Percentiles rank a stretch among this genome's conserved stretches.
Evolutionary conservation across 2,888 invertebrate species (phyloP).

Genomic region (Charanyca ferruginea): DNA sequence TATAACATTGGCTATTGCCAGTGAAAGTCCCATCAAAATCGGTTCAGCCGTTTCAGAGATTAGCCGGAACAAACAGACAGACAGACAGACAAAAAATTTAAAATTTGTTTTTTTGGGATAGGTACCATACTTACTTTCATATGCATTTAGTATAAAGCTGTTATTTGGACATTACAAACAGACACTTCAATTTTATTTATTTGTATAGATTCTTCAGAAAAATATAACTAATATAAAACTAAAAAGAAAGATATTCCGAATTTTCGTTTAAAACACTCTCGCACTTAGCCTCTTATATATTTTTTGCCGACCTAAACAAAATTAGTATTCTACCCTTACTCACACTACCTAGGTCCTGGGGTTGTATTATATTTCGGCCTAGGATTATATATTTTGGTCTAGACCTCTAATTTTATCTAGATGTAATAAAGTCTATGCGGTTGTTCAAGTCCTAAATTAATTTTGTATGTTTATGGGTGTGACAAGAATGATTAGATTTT

Average conservation of each 20-base stretch:
- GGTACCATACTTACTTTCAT: no score
- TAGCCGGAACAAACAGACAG: no score
- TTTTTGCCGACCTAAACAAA: constrained; percentile 45
- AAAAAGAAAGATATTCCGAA: neutral
- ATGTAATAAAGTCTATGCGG: constrained; percentile 30
- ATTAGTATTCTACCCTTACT: constrained; percentile 61
- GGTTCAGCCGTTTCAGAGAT: no score
- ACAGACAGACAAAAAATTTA: no score
- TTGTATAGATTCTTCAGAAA: no score
- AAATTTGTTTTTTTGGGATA: no score
- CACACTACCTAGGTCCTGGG: constrained; percentile 37
- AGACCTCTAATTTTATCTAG: constrained; percentile 41
- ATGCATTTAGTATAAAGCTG: no score
- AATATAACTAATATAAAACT: no score
- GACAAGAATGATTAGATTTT: constrained; percentile 6
- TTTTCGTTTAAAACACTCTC: constrained; percentile 27
- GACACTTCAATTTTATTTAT: no score
- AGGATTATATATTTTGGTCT: constrained; percentile 49
- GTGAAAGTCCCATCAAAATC: no score
- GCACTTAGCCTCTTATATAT: constrained; percentile 26
- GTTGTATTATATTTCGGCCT: constrained; percentile 37
- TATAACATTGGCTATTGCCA: no score
- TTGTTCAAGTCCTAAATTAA: constrained; percentile 40
- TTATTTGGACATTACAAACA: no score
- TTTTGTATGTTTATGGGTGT: constrained; percentile 3